Evolutionary conservation across 2,888 invertebrate genomes (phyloP), one percentile per base, ranked within the genome.

Genomic region (Augiades crinisus): DNA sequence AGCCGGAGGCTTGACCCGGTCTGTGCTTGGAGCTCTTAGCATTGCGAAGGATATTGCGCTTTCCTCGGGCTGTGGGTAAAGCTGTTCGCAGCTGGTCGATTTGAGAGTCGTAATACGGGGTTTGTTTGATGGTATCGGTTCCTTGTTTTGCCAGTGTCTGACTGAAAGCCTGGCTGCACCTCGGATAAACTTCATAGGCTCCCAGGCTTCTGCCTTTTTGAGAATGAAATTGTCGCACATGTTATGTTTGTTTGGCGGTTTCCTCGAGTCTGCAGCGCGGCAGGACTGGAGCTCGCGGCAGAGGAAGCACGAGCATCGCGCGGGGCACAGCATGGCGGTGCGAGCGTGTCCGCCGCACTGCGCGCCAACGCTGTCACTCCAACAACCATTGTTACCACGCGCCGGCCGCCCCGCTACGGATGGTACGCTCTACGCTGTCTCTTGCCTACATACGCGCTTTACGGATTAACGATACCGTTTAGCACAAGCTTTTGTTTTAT

Each of bases 221-320:
- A 92, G 81, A 56, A 92, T 92, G 67, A 91, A 91, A 64, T 91
- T 89, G 64, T 88, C 88, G 58, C 84, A 75, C 82, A 83, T 84
- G 64, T 72, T 75, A 59, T 80, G 72, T 72, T 78, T 83, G 63
- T 70, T 70, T 59, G 75, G 85, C 40, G 81, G 86, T 73, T 83
- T 88, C 60, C 85, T 75, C 43, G 84, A 78, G 62, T 87, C 87
- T 10, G 87, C 86, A 58, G 91, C 90, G 59, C 91, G 91, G 72
- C 91, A 93, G 63, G 92, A 92, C 65, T 91, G 92, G 65, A 95
- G 81, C 76, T 95, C 94, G 60, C 94, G 92, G 77, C 95, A 95
- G 70, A 95, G 90, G 71, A 93, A 92, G 82, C 95, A 95, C 65
- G 90, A 90, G 80, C 95, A 95, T 67, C 94, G 92, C 89, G 92